Conservation (phyloP, 2,888 invertebrate species). For the Plagodis pulveraria region DNA sequence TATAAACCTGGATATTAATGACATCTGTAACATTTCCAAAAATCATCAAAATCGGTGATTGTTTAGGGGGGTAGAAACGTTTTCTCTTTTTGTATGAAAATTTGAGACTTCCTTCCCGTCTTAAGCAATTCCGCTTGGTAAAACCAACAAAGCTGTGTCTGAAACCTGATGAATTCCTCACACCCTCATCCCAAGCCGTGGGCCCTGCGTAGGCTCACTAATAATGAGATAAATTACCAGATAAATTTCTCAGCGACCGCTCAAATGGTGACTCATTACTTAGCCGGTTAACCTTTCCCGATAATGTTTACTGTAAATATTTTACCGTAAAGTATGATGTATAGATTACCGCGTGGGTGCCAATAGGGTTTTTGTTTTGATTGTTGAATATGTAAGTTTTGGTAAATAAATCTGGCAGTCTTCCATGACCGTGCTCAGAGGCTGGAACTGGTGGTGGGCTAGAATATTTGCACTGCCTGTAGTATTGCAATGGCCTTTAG, state of each 20-base stretch:
- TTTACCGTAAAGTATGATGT: constrained; percentile 13
- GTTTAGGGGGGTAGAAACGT: too few relatives aligned
- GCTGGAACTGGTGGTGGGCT: neutral
- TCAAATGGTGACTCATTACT: constrained; percentile 33
- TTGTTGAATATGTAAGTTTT: neutral
- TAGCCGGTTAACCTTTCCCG: constrained; percentile 27
- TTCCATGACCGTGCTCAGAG: neutral
- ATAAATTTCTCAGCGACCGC: constrained; percentile 31
- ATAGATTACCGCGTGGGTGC: constrained; percentile 7
- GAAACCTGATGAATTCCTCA: neutral
- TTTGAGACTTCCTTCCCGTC: too few relatives aligned
- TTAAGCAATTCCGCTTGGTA: too few relatives aligned
- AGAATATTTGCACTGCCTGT: too few relatives aligned
- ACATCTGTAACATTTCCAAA: too few relatives aligned
- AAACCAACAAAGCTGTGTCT: neutral
- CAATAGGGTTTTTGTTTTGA: constrained; percentile 2
- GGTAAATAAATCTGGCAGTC: neutral
- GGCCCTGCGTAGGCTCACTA: constrained; percentile 32
- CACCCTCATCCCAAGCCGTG: constrained; percentile 6
- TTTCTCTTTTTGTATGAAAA: too few relatives aligned
- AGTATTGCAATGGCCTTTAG: too few relatives aligned
- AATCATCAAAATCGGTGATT: too few relatives aligned
- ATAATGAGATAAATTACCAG: constrained; percentile 35
- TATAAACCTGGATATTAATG: too few relatives aligned
- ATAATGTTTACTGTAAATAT: constrained; percentile 28